Percentiles rank a stretch among this genome's conserved stretches.
phyloP scores from a whole-genome alignment of 2,797 vertebrate species.

The Arctocebus calabarensis region DNA sequence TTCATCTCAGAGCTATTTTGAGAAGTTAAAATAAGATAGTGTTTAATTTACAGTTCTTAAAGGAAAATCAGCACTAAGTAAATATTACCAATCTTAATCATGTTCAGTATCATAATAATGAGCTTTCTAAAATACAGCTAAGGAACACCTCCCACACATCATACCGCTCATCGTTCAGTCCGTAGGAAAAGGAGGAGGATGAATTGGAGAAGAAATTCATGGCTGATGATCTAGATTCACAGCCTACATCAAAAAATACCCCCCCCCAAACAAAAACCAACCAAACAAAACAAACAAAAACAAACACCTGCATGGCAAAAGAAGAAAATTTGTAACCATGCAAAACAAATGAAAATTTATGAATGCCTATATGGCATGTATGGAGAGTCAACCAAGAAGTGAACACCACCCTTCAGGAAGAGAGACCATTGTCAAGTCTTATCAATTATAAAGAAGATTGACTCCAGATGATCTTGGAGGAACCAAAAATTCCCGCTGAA shows the following conservation, averaged over 20 bases:
- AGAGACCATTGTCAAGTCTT: neutral
- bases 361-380: neutral
- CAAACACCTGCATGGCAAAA: neutral
- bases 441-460: neutral
- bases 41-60: conserved; percentile 46
- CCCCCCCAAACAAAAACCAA: neutral
- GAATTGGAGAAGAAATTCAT: neutral
- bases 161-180: neutral
- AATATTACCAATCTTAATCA: conserved; percentile 60
- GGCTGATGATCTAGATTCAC: neutral
- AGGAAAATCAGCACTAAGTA: conserved; percentile 31
- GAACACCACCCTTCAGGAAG: neutral
- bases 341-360: neutral
- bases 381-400: neutral
- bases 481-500: neutral
- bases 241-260: neutral
- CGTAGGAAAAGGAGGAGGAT: neutral
- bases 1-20: neutral
- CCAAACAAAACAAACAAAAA: too few species aligned
- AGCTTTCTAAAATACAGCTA: conserved; percentile 17
- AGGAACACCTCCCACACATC: neutral
- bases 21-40: conserved; percentile 36
- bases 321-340: neutral
- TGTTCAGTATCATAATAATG: neutral
- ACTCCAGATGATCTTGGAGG: neutral